Base-by-base conservation (phyloP, 2,888 invertebrate species). In the Carabus problematicus region DNA sequence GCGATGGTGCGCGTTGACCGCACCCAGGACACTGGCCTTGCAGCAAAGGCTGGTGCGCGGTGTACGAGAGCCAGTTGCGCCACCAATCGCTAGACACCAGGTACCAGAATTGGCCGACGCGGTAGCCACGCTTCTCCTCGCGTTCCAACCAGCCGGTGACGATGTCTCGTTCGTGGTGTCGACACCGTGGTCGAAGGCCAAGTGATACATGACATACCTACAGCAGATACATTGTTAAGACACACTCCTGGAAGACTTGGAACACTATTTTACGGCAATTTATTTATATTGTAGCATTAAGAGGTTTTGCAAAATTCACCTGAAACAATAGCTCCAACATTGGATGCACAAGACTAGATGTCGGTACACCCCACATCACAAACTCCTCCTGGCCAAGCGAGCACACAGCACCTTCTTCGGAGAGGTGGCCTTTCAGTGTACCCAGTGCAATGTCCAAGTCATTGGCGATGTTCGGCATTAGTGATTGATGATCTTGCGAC, bases 31-130 rank as follows among this genome's bases (percentile, higher is more conserved):
- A 73, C 9, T 75, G 73, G 59, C 84, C 82, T 75, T 75, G 73
- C 77, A 78, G 76, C 71, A 76, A 75, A 72, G 79, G 73, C 11
- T 79, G 76, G 0, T 79, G 76, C 1, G 79, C 84, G n/a, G 91
- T 88, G 82, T 93, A 90, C 47, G 87, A 86, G 64, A 85, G 82
- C 96, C 95, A 96, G 11, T 84, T 83, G 71, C 87, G 87, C 95
- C 95, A 96, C 96, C 96, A 96, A 74, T 91, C 91, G 55, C 90
- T 88, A 0, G 90, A 87, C 70, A 95, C 87, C 72, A 96, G 86
- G 85, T 94, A 95, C 94, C 95, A 95, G 82, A 93, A 91, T 82
- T 95, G 94, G 0, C 94, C 94, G 64, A 91, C 88, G 55, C 88
- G 83, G 78, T 91, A 89, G 0, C 93, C 92, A 55, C 92, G 86